Evolutionary conservation across 1,140 invertebrate genomes (phyloP).

Genomic region (Drosophila eugracilis): DNA sequence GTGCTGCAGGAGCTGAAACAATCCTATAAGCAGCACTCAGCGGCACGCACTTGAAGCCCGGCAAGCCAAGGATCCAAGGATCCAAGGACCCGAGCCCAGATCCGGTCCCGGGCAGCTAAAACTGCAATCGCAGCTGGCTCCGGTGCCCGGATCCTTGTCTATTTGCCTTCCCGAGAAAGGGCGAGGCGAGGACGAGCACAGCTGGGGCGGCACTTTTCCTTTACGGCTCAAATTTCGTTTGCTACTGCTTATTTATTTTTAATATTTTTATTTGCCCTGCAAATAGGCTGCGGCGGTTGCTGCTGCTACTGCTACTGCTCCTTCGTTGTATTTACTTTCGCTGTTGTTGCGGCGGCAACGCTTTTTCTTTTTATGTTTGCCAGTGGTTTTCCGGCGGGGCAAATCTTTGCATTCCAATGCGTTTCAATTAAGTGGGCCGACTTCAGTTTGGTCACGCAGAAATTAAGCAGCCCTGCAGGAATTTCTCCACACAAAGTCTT

Average conservation of each 20-base stretch:
- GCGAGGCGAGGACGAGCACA: constrained; percentile 3
- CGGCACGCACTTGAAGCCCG: constrained; percentile 71
- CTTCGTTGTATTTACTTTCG: constrained; percentile 24
- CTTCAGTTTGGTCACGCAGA: constrained; percentile 44
- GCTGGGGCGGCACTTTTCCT: constrained; percentile 15
- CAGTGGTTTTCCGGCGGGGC: constrained; percentile 42
- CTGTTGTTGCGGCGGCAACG: constrained; percentile 25
- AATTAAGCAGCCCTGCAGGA: constrained; percentile 23
- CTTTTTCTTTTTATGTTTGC: constrained; percentile 67
- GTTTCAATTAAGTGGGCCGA: constrained; percentile 66
- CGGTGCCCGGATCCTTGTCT: constrained; percentile 16
- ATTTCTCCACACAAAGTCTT: constrained; percentile 2
- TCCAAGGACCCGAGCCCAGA: not conserved
- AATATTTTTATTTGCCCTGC: constrained; percentile 74
- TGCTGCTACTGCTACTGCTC: too few species aligned
- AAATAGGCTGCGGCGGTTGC: constrained; percentile 50
- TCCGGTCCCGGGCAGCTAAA: constrained; percentile 58
- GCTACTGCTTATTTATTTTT: constrained; percentile 70
- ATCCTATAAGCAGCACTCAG: constrained; percentile 77
- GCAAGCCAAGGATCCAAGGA: not conserved
- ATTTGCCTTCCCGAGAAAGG: constrained; percentile 14
- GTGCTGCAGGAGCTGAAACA: constrained; percentile 45
- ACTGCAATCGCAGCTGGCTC: constrained; percentile 71
- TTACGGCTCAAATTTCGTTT: constrained; percentile 54
- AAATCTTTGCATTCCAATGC: constrained; percentile 71